Base-by-base conservation (phyloP, 2,797 vertebrate genomes). In the Chiroxiphia lanceolata region DNA sequence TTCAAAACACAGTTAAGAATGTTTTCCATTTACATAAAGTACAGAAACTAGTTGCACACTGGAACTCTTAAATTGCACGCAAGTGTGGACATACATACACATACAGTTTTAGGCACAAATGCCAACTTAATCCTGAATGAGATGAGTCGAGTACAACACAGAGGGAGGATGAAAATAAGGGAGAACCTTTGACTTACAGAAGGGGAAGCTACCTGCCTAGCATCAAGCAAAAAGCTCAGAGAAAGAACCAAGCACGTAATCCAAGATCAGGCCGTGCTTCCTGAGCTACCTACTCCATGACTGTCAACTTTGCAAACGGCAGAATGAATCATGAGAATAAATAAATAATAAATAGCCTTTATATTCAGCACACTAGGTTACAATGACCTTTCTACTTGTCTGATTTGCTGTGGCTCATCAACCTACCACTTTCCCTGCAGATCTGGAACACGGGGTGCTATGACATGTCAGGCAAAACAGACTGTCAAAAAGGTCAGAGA, bases 401-500 rank as follows among this genome's bases (percentile, higher is more conserved):
- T 2, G 8, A 53, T 59, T 81, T 65, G 38, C 27, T 13, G 40
- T n/a, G 63, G 87, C 42, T 86, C 11, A 6, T 25, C 86, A 87
- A 14, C 40, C n/a, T 15, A 64, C n/a, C 40, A 53, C 70, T 10
- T 50, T 61, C 63, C 70, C 70, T 76, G 61, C 56, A 85, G 65
- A 68, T 81, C 70, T 91, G 75, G 67, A 86, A 78, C 70, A 84
- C 64, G 21, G 34, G 63, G 92, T 68, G 23, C 64, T 64, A 50
- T 22, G 29, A 69, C 57, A 90, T 33, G 42, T 74, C 91, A 94
- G 67, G 64, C 77, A 88, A 91, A 94, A 89, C 70, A 88, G 69
- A 81, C 45, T 57, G 84, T 51, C 67, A 94, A 68, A 83, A 96
- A 95, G 88, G 92, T 80, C 72, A 90, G 57, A 94, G 40, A 61